Evolutionary conservation across 2,113 vertebrate species (phyloP), one percentile per base, ranked within the genome.

Genomic region (Cettia cetti): DNA sequence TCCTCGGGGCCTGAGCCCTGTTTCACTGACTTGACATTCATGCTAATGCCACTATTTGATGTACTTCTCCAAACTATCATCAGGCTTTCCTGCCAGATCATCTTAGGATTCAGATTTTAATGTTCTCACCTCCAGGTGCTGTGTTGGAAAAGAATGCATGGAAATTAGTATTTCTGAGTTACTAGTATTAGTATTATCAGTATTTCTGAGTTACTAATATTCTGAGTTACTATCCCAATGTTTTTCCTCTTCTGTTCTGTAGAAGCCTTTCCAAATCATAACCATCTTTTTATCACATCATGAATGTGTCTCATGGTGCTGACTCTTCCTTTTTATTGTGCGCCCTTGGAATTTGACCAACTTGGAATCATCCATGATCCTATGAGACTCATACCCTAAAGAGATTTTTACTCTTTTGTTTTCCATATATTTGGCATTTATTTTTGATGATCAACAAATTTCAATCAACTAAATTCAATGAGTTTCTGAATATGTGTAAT

Each of bases 201-300:
- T 47, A 47, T 47, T 47, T 47, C 21, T 47, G 45, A 47, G 21
- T 47, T 47, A 54, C 59, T 14, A 19, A 2, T 56, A 2, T 44
- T 61, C 5, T 1, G 6, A 63, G 6, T 79, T 70, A 30, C 0
- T 68, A 1, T 3, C 4, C 7, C 15, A 4, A 3, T 2, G 2
- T 45, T 54, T 66, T 86, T 15, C 10, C 4, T 44, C 11, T 63
- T 81, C 11, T 39, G 17, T 21, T 86, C 37, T 66, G 3, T 42
- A 31, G 28, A 78, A 17, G 4, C 15, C 30, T 90, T 80, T 91
- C 56, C 10, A 70, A 78, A 37, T 49, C n/a, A 63, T 24, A 86
- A 11, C 26, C 6, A 9, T n/a, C 22, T 54, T 66, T 74, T 74
- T 80, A 30, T 69, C 37, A 12, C 8, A 9, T 20, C 28, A 26